Evolutionary conservation across 2,113 vertebrate genomes (phyloP).

Genomic region (Arizona elegans): DNA sequence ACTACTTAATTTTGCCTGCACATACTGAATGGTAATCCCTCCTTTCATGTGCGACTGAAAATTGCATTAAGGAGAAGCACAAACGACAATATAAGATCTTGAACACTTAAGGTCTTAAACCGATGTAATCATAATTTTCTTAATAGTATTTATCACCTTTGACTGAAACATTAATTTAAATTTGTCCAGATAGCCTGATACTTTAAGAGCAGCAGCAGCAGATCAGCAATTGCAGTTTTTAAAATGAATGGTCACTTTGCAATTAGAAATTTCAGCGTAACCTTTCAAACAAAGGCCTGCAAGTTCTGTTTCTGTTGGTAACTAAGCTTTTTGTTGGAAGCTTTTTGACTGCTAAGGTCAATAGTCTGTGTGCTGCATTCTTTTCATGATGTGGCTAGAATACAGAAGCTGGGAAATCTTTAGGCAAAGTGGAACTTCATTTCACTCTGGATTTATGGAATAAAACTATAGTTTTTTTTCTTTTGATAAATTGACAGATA

Average conservation of each 20-base stretch:
- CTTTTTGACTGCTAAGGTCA: conserved; percentile 49
- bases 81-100: background rate
- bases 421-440: conserved; percentile 59
- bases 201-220: conserved; percentile 7
- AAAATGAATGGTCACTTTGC: conserved; percentile 11
- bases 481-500: conserved; percentile 21
- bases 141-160: background rate
- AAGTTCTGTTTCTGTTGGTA: background rate
- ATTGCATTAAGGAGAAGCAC: background rate
- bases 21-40: background rate
- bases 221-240: background rate
- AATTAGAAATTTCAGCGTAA: background rate
- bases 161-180: background rate
- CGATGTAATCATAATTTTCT: background rate
- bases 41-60: background rate
- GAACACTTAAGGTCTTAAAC: background rate
- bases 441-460: conserved; percentile 27
- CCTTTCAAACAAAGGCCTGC: conserved; percentile 8
- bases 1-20: background rate
- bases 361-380: conserved; percentile 50
- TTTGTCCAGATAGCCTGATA: background rate
- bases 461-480: conserved; percentile 26
- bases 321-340: conserved; percentile 24
- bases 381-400: conserved; percentile 64
- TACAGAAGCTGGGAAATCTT: conserved; percentile 59